Percentiles rank a stretch among this genome's conserved stretches.
phyloP scores from a whole-genome alignment of 2,113 vertebrate species.

The Chionis minor region DNA sequence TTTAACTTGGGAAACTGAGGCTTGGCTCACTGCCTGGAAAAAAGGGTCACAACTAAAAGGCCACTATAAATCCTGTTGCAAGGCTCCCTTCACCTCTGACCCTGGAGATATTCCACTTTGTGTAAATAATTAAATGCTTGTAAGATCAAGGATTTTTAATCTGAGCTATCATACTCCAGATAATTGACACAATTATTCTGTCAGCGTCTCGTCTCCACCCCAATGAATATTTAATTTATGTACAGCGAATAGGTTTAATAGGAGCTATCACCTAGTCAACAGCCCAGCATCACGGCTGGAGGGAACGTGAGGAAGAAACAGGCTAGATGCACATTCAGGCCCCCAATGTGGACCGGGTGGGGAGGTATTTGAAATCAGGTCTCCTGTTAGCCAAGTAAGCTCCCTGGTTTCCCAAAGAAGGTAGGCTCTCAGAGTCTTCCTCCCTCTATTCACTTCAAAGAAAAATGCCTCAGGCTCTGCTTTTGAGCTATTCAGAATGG shows the following conservation, averaged over 20 bases:
- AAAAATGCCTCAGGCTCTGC: neutral
- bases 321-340: neutral
- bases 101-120: neutral
- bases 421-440: neutral
- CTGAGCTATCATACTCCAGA: neutral
- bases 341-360: rapidly evolving
- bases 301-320: neutral
- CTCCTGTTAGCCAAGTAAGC: neutral
- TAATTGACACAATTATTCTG: constrained; percentile 16
- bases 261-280: neutral
- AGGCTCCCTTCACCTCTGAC: neutral
- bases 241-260: neutral
- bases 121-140: neutral
- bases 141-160: constrained; percentile 1
- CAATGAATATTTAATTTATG: neutral
- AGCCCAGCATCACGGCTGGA: neutral
- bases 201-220: neutral
- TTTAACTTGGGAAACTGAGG: neutral
- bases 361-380: neutral
- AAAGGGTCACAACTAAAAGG: neutral
- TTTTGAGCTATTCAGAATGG: neutral
- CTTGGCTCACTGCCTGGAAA: neutral
- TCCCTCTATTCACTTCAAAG: neutral
- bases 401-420: neutral
- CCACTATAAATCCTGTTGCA: neutral